Conservation (phyloP, 1,140 invertebrate species). For the Manduca sexta region DNA sequence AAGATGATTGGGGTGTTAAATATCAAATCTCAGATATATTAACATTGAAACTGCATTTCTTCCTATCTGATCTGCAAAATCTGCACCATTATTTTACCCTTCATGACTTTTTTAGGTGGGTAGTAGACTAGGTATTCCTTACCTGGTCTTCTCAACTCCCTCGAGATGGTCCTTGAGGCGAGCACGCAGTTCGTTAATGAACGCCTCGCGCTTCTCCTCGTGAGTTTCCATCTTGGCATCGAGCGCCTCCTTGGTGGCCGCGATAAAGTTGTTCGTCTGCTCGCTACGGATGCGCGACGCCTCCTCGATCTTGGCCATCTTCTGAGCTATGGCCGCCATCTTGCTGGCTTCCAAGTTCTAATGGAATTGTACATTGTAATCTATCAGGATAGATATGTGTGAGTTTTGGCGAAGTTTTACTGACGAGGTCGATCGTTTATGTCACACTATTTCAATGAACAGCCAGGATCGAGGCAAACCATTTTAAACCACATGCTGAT, state of each 20-base stretch:
- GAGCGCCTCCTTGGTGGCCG: slow-evolving; percentile 87
- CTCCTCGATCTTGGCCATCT: slow-evolving; percentile 90
- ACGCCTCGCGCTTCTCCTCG: slow-evolving; percentile 90
- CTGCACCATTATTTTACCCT: no score
- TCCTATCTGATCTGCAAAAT: no score
- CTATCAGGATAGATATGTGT: no score
- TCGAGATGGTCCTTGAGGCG: slow-evolving; percentile 90
- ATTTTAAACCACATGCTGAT: no score
- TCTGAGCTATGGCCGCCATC: slow-evolving; percentile 85
- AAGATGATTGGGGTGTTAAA: no score
- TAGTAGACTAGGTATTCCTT: not conserved
- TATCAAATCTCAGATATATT: no score
- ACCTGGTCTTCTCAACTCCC: slow-evolving; percentile 87
- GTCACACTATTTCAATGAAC: no score
- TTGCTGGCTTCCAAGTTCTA: slow-evolving; percentile 89
- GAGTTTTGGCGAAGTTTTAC: no score
- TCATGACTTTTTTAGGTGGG: no score
- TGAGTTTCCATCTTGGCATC: slow-evolving; percentile 92
- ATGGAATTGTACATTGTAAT: not conserved
- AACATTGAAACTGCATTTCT: no score
- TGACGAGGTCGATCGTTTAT: no score
- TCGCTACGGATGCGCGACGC: slow-evolving; percentile 92
- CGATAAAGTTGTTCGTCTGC: slow-evolving; percentile 87
- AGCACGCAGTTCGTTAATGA: slow-evolving; percentile 88
- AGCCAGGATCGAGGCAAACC: no score